Percentiles rank a stretch among this genome's conserved stretches.
Evolutionary conservation across 1,140 invertebrate genomes (phyloP).

Genomic region (Drosophila serrata): DNA sequence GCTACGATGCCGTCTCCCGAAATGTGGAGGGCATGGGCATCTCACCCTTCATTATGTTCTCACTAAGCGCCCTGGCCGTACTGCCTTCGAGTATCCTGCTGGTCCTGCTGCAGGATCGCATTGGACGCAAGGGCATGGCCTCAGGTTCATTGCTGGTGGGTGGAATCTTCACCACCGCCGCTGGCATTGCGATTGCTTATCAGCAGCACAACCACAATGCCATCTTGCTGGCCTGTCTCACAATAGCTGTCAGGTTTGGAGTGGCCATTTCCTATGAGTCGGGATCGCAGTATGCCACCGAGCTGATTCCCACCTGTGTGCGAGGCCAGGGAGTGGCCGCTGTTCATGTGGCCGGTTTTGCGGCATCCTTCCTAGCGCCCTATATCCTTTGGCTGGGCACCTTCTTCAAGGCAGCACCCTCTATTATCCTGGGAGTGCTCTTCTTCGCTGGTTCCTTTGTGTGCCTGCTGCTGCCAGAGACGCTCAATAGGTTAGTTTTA

Average conservation of each 20-base stretch:
- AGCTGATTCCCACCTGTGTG: conserved; percentile 89
- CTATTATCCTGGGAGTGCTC: conserved; percentile 87
- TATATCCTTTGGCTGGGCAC: conserved; percentile 86
- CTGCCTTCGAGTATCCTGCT: conserved; percentile 88
- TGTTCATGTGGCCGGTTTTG: conserved; percentile 87
- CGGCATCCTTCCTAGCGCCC: conserved; percentile 87
- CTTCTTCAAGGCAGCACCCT: conserved; percentile 87
- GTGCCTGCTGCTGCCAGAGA: conserved; percentile 88
- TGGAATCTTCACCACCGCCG: conserved; percentile 86
- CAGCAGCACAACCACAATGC: conserved; percentile 83
- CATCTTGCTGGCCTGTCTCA: conserved; percentile 85
- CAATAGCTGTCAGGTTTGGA: conserved; percentile 88
- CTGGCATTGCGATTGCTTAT: conserved; percentile 83
- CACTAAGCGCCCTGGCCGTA: conserved; percentile 87
- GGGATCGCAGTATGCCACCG: conserved; percentile 88
- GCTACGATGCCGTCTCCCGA: conserved; percentile 88
- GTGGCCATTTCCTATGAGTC: conserved; percentile 89
- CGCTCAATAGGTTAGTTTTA: conserved; percentile 86
- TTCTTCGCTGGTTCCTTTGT: conserved; percentile 87
- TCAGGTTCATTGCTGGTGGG: conserved; percentile 86
- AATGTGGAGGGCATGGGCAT: conserved; percentile 88
- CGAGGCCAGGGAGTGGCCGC: conserved; percentile 87
- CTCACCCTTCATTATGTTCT: conserved; percentile 88
- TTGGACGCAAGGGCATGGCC: conserved; percentile 87
- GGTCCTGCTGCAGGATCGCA: conserved; percentile 87